Evolutionary conservation across 1,140 invertebrate genomes (phyloP).

Genomic region (Holcopasites calliopsidis): DNA sequence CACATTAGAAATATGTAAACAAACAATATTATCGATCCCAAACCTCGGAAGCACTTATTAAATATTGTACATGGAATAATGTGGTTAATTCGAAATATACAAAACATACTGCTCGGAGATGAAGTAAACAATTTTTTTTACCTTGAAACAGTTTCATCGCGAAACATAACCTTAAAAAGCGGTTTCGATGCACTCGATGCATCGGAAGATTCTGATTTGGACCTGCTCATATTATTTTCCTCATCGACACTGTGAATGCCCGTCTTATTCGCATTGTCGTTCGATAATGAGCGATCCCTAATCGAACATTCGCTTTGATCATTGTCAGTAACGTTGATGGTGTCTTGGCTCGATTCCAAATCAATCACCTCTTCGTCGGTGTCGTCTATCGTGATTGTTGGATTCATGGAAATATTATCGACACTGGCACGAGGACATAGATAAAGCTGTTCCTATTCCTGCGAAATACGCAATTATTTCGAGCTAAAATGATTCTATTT

Average conservation of each 20-base stretch:
- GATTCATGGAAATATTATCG: conserved; percentile 26
- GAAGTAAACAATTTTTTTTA: conserved; percentile 41
- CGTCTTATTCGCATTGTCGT: background rate
- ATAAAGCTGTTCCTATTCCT: background rate
- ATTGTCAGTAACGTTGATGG: conserved; percentile 5
- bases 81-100: background rate
- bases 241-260: background rate
- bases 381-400: conserved; percentile 34
- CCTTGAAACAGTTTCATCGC: conserved; percentile 63
- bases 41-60: background rate
- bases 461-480: background rate
- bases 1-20: conserved; percentile 14
- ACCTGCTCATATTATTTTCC: background rate
- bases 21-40: background rate
- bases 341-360: conserved; percentile 38
- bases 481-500: background rate
- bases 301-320: background rate
- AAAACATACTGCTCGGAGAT: background rate
- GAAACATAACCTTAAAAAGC: conserved; percentile 71
- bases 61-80: conserved; percentile 18
- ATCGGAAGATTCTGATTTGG: background rate
- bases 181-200: conserved; percentile 22
- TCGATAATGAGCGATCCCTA: background rate
- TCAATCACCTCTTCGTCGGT: conserved; percentile 46
- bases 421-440: conserved; percentile 5